phyloP scores from a whole-genome alignment of 2,888 invertebrate species.

The Sesia apiformis region DNA sequence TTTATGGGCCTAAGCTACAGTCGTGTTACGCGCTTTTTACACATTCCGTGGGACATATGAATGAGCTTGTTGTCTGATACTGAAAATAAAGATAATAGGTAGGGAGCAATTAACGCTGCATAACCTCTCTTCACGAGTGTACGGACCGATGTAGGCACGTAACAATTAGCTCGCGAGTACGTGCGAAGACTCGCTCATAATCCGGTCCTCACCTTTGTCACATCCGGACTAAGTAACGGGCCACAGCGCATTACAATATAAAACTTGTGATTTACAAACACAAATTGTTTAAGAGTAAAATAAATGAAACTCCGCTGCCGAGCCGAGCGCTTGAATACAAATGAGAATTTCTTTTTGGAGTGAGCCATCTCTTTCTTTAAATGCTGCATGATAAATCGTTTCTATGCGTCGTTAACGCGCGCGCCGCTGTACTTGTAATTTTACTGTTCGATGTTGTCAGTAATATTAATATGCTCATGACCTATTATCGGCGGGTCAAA shows the following conservation, averaged over 20 bases:
- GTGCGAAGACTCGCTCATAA: conserved; percentile 37
- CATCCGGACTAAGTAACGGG: conserved; percentile 51
- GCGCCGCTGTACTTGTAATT: conserved; percentile 54
- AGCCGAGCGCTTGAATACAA: conserved; percentile 49
- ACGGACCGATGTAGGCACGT: conserved; percentile 9
- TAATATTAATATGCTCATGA: conserved; percentile 66
- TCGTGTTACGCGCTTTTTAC: too few species aligned
- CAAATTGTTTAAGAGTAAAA: conserved; percentile 57
- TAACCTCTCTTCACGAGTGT: not conserved
- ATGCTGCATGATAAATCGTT: conserved; percentile 58
- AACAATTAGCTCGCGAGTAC: conserved; percentile 23
- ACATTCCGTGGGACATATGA: too few species aligned
- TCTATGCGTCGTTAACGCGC: conserved; percentile 60
- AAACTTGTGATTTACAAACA: conserved; percentile 58
- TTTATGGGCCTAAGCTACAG: too few species aligned
- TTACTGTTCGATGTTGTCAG: conserved; percentile 61
- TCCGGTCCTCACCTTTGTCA: conserved; percentile 43
- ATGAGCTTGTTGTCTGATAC: too few species aligned
- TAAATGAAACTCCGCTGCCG: conserved; percentile 47
- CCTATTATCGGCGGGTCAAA: conserved; percentile 62
- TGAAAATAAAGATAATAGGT: not conserved
- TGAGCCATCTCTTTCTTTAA: conserved; percentile 60
- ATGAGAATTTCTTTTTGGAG: conserved; percentile 56
- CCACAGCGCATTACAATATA: conserved; percentile 38
- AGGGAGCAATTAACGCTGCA: not conserved